Base-by-base conservation (phyloP, 2,113 vertebrate species). In the Zapus hudsonius region DNA sequence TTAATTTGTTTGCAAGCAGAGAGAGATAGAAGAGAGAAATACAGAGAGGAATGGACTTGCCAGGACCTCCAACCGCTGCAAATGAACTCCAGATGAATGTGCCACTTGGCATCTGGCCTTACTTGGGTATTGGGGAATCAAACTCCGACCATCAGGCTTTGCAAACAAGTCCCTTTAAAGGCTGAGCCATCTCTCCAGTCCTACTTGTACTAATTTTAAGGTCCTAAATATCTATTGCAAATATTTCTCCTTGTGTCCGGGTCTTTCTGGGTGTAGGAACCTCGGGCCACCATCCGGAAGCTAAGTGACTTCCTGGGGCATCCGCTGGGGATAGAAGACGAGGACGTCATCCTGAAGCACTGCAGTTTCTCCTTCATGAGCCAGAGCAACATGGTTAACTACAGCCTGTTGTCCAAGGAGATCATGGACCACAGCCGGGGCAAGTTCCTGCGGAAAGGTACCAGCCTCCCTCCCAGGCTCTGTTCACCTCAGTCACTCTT, bases 391-490 rank as follows among this genome's bases (percentile, higher is more conserved):
- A 98, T 98, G 98, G 96, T 97, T 91, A 99, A 99, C 96, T 99
- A 98, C 94, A 96, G 96, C 2, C 98, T 98, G 0, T 38, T 99
- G 33, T 63, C 98, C 12, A 1, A 31, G 0, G 97, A 98, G n/a
- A 98, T 99, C 95, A 95, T 99, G 95, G 98, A 99, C 96, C 98
- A 99, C 61, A 98, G 89, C 93, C 98, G 98, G 90, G 98, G 99
- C 23, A 63, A 93, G 87, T 99, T 99, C 98, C 98, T 99, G 98
- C 98, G 99, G 76, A 99, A 98, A 97, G 99, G 99, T 99, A 76
- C 64, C 96, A 11, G 75, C 6, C 31, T 52, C 13, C 27, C 31
- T 31, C 29, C 13, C 13, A 12, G 72, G 22, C n/a, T 66, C 73
- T 9, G 27, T 20, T 33, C 2, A 33, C 5, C 63, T 11, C 38